phyloP scores from a whole-genome alignment of 2,888 invertebrate species.

The Diarsia mendica region DNA sequence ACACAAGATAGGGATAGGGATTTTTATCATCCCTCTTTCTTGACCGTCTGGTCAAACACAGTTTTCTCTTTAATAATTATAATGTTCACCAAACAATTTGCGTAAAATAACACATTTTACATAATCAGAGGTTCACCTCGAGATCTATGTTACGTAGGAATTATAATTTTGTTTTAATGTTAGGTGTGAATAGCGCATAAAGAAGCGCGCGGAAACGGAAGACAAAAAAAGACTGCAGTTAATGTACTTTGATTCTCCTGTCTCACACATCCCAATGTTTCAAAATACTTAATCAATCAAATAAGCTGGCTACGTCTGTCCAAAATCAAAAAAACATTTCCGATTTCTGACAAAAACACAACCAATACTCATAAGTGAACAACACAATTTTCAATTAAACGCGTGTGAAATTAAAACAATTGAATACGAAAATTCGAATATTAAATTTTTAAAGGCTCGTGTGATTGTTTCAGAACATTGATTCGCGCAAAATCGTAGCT shows the following conservation, averaged over 20 bases:
- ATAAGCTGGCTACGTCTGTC: not conserved
- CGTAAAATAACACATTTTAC: not conserved
- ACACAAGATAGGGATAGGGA: not conserved
- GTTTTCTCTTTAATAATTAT: not conserved
- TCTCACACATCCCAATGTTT: not conserved
- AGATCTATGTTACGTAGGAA: not conserved
- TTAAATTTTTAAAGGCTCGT: conserved; percentile 16
- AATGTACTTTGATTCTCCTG: not conserved
- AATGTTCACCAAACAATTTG: not conserved
- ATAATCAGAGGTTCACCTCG: not conserved
- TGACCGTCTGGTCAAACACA: too few species aligned
- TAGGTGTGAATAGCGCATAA: not conserved
- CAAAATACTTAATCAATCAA: not conserved
- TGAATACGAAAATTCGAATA: conserved; percentile 27
- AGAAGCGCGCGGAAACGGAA: too few species aligned
- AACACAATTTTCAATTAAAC: conserved; percentile 21
- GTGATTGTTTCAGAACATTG: conserved; percentile 35
- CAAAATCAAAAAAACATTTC: not conserved
- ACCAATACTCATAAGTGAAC: not conserved
- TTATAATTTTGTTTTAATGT: not conserved
- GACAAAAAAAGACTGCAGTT: not conserved
- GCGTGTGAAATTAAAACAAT: conserved; percentile 3
- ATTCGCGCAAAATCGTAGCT: conserved; percentile 19
- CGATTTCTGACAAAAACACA: not conserved
- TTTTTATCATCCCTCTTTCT: too few species aligned